Evolutionary conservation across 2,797 vertebrate genomes (phyloP).

Genomic region (Labeo calbasu): DNA sequence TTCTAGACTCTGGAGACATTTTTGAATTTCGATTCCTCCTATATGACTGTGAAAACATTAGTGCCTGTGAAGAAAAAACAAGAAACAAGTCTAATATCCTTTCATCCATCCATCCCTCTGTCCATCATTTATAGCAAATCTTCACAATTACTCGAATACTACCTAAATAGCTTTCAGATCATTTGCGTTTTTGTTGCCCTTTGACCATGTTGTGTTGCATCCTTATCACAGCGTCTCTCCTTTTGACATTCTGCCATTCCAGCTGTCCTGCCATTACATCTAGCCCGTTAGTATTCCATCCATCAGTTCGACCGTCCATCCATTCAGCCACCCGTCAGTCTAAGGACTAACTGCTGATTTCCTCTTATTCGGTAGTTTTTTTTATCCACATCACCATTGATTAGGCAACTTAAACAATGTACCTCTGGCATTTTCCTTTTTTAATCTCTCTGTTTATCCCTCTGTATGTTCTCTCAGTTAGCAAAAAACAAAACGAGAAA

Average conservation of each 20-base stretch:
- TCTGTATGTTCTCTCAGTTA: conserved; percentile 81
- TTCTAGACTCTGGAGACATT: conserved; percentile 84
- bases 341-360: conserved; percentile 15
- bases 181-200: conserved; percentile 15
- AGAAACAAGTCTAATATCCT: conserved; percentile 80
- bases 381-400: not conserved
- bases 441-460: conserved; percentile 64
- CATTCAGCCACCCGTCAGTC: conserved; percentile 10
- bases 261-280: not conserved
- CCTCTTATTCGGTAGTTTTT: conserved; percentile 12
- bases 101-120: conserved; percentile 44
- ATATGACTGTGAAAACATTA: conserved; percentile 90
- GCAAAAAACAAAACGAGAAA: conserved; percentile 77
- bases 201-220: conserved; percentile 7
- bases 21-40: conserved; percentile 85
- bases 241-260: conserved; percentile 17
- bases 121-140: conserved; percentile 28
- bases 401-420: conserved; percentile 57
- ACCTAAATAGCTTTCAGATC: conserved; percentile 52
- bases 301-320: not conserved
- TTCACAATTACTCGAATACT: conserved; percentile 46
- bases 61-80: conserved; percentile 87
- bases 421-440: conserved; percentile 56
- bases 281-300: not conserved
- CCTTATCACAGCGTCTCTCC: not conserved